These are phyloP conservation scores for Troides aeacus DNA, from an alignment of 2,888 invertebrate species.

Conservation along the genomic window DNA sequence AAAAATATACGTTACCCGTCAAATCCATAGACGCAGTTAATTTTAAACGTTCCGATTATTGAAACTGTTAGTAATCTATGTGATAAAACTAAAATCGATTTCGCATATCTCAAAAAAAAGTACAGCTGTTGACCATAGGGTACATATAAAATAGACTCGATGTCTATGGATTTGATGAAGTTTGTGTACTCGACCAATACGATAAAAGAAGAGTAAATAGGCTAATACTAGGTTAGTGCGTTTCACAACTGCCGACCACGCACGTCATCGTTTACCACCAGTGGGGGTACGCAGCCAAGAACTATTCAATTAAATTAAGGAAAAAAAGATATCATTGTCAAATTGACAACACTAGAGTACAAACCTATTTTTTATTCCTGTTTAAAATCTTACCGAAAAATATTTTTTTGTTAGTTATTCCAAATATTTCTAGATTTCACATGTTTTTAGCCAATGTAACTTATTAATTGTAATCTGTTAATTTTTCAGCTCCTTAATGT, in stretches of 20 bases:
- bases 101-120: not conserved
- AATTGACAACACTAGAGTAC: constrained; percentile 1
- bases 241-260: too few species aligned
- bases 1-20: too few species aligned
- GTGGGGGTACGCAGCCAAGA: too few species aligned
- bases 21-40: too few species aligned
- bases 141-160: not conserved
- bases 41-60: too few species aligned
- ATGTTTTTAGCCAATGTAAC: not conserved
- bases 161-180: constrained; percentile 9
- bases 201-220: too few species aligned
- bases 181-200: not conserved
- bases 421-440: not conserved
- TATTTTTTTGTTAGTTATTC: constrained; percentile 11
- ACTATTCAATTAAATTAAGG: too few species aligned
- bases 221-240: too few species aligned
- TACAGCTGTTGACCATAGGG: not conserved
- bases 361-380: not conserved
- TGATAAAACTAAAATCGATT: not conserved
- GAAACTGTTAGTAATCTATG: not conserved
- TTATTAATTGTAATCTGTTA: not conserved
- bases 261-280: too few species aligned
- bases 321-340: not conserved
- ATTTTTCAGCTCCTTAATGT: not conserved
- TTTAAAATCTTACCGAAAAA: not conserved